phyloP scores from a whole-genome alignment of 2,888 invertebrate species.

The Stenoptilia bipunctidactyla region DNA sequence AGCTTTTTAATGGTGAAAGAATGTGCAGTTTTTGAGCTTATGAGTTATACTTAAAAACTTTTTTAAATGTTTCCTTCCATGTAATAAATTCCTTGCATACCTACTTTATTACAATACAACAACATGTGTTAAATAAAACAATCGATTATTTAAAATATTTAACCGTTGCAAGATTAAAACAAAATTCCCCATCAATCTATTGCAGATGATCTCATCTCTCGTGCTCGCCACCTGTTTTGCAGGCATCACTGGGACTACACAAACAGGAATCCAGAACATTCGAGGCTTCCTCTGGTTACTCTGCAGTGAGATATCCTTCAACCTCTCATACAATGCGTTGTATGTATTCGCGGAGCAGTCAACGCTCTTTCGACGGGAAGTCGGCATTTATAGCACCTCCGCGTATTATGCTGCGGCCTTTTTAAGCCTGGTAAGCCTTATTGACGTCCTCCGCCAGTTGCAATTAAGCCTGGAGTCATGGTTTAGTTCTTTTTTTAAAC shows the following conservation, averaged over 20 bases:
- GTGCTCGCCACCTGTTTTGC: constrained; percentile 49
- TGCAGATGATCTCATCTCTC: constrained; percentile 47
- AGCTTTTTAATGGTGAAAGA: too few relatives aligned
- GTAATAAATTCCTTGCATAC: too few relatives aligned
- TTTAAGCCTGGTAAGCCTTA: constrained; percentile 45
- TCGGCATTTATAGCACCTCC: constrained; percentile 47
- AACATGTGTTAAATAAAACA: too few relatives aligned
- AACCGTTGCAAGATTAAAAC: too few relatives aligned
- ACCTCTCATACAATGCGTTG: constrained; percentile 52
- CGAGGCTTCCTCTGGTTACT: constrained; percentile 61
- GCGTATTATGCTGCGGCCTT: constrained; percentile 50
- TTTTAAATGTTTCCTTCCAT: too few relatives aligned
- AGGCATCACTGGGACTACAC: constrained; percentile 49
- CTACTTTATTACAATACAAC: too few relatives aligned
- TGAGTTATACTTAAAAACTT: too few relatives aligned
- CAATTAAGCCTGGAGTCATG: not conserved
- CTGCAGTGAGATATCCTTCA: constrained; percentile 60
- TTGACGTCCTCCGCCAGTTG: too few relatives aligned
- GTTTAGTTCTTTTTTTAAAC: not conserved
- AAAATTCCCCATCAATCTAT: too few relatives aligned
- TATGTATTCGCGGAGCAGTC: constrained; percentile 51
- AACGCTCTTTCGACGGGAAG: constrained; percentile 51
- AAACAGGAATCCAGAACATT: constrained; percentile 55
- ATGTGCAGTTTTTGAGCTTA: too few relatives aligned
- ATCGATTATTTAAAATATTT: too few relatives aligned